A percentile compares a stretch with the other conserved stretches of the same genome.
These are phyloP conservation scores for Bombus vancouverensis DNA, from an alignment of 1,140 invertebrate genomes.

Conservation along the genomic window DNA sequence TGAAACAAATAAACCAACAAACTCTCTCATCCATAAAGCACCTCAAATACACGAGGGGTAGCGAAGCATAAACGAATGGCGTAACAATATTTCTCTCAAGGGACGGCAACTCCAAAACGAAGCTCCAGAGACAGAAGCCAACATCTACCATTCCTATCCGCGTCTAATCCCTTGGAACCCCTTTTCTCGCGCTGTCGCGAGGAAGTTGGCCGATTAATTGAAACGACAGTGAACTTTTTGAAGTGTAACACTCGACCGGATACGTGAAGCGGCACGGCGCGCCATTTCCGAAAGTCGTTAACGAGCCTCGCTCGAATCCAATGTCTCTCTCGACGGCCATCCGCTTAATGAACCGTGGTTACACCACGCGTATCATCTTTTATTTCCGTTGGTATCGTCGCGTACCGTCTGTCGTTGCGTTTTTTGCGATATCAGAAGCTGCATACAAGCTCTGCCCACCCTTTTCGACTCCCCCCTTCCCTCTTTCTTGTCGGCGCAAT, in stretches of 20 bases:
- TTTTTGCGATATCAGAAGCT: constrained; percentile 45
- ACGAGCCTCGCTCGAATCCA: constrained; percentile 53
- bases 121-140: background rate
- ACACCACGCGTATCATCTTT: constrained; percentile 26
- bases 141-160: background rate
- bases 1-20: background rate
- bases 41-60: background rate
- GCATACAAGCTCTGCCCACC: background rate
- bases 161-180: background rate
- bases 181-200: background rate
- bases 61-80: background rate
- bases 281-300: constrained; percentile 62
- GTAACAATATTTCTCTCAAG: background rate
- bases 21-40: background rate
- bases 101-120: background rate
- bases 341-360: constrained; percentile 61
- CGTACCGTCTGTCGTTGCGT: constrained; percentile 18
- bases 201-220: constrained; percentile 34
- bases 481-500: constrained; percentile 59
- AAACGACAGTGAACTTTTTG: constrained; percentile 26
- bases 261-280: constrained; percentile 19
- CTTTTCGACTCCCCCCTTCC: background rate
- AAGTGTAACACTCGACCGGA: constrained; percentile 37
- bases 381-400: constrained; percentile 51
- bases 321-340: constrained; percentile 49